phyloP scores from a whole-genome alignment of 2,888 invertebrate genomes.

The Slavum lentiscoides region DNA sequence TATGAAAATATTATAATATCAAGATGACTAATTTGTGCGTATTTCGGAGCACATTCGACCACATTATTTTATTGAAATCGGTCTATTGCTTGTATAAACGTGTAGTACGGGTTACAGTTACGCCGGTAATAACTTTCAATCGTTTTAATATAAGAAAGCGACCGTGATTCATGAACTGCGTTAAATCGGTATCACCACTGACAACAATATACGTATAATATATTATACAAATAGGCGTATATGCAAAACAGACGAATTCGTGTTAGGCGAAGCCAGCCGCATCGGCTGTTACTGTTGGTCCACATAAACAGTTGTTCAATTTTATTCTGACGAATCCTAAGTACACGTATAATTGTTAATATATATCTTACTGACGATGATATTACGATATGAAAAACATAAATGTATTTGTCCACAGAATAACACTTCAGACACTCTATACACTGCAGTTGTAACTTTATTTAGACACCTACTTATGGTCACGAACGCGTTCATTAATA shows the following conservation, averaged over 20 bases:
- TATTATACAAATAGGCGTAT: no score
- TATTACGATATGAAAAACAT: background rate
- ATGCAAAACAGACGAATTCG: background rate
- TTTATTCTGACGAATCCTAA: background rate
- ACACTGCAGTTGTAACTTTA: no score
- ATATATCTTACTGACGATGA: background rate
- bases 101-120: no score
- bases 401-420: background rate
- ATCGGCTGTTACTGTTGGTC: background rate
- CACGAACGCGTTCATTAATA: no score
- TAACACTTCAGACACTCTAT: background rate
- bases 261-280: background rate
- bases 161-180: background rate
- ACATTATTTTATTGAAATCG: no score
- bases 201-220: background rate
- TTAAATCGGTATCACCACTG: background rate
- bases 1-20: no score
- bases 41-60: no score
- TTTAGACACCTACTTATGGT: no score
- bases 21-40: no score
- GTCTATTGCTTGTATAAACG: no score
- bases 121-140: no score
- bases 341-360: background rate
- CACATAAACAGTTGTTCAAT: background rate
- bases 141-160: background rate